A percentile compares a stretch with the other conserved stretches of the same genome.
Conservation (phyloP, 2,797 vertebrate species). For the Pseudomugil tenellus region DNA sequence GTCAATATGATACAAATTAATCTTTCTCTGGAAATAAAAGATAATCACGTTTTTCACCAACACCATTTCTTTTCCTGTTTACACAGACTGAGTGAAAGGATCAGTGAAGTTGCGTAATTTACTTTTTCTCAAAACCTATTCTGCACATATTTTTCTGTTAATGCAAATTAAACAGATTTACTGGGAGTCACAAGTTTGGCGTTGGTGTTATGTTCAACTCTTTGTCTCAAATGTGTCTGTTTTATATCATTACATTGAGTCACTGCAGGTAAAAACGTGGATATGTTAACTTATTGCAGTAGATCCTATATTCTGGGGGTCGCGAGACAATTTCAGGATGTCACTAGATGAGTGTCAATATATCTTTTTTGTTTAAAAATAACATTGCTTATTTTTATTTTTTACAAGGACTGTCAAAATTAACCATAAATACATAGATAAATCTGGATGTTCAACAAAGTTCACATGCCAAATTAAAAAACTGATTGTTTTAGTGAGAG, state of each 20-base stretch:
- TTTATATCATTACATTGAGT: background rate
- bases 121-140: conserved; percentile 29
- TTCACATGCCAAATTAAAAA: too few species aligned
- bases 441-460: too few species aligned
- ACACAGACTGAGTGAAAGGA: conserved; percentile 35
- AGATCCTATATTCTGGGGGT: too few species aligned
- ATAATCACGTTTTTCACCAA: conserved; percentile 55
- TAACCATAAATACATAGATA: too few species aligned
- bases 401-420: too few species aligned
- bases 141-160: conserved; percentile 3
- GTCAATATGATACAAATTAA: conserved; percentile 30
- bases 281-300: background rate
- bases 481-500: too few species aligned
- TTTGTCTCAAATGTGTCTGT: background rate
- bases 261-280: background rate
- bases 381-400: too few species aligned
- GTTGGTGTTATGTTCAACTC: background rate
- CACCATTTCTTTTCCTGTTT: conserved; percentile 40
- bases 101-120: conserved; percentile 32
- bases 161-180: conserved; percentile 5
- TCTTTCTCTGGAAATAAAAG: conserved; percentile 49
- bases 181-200: background rate
- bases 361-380: too few species aligned
- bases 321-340: too few species aligned
- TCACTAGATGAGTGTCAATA: too few species aligned